Conservation (phyloP, 2,888 invertebrate genomes). For the Macrosiphum euphorbiae region DNA sequence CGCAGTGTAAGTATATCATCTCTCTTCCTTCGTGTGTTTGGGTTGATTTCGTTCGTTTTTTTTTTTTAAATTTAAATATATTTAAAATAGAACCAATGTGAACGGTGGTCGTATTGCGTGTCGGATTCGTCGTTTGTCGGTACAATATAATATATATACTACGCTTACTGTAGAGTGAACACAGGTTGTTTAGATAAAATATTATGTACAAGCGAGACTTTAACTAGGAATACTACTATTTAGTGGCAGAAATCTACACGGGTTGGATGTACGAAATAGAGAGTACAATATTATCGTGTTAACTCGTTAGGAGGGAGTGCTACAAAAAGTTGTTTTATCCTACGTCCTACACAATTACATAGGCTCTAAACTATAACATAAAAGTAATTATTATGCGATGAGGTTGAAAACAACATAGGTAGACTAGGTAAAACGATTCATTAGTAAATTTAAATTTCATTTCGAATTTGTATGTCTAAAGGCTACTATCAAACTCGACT, state of each 20-base stretch:
- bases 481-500: constrained; percentile 52
- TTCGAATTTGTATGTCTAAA: background rate
- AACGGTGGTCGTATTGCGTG: background rate
- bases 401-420: too few relatives aligned
- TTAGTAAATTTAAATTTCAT: too few relatives aligned
- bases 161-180: background rate
- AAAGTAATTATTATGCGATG: background rate
- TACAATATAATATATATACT: background rate
- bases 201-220: background rate
- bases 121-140: background rate
- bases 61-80: background rate
- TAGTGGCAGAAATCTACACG: background rate
- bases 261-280: background rate
- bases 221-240: background rate
- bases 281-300: background rate
- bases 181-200: background rate
- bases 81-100: background rate
- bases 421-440: too few relatives aligned
- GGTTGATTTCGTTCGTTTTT: background rate
- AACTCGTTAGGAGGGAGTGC: too few relatives aligned
- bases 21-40: background rate
- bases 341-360: background rate
- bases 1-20: background rate
- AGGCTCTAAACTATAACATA: background rate
- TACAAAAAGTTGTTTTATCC: background rate